A percentile compares a stretch with the other conserved stretches of the same genome.
Conservation (phyloP, 1,140 invertebrate species). For the Whitmania pigra region DNA sequence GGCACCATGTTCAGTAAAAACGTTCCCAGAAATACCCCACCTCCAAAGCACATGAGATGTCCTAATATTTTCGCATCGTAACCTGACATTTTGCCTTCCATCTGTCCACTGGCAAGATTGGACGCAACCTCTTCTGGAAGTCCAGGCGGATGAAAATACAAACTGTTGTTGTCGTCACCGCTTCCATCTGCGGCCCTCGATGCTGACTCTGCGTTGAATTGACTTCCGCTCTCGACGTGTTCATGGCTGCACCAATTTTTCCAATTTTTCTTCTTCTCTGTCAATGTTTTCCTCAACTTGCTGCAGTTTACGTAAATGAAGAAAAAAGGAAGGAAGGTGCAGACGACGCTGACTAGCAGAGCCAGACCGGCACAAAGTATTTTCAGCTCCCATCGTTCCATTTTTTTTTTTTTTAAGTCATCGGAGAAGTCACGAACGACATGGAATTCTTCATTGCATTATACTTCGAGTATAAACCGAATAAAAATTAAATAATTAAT, state of each 20-base stretch:
- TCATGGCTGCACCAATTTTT: neutral
- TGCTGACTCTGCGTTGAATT: neutral
- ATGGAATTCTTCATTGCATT: no score
- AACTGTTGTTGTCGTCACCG: neutral
- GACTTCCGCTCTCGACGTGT: neutral
- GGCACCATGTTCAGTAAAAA: slow-evolving; percentile 68
- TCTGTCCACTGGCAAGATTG: neutral
- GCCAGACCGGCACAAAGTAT: neutral
- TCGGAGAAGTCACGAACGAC: no score
- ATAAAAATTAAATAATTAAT: no score
- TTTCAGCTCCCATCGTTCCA: slow-evolving; percentile 23
- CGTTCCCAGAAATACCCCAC: slow-evolving; percentile 70
- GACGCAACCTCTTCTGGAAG: neutral
- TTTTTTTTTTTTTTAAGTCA: slow-evolving; percentile 12
- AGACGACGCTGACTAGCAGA: slow-evolving; percentile 13
- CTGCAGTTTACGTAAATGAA: neutral
- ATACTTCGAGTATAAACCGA: no score
- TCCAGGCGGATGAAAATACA: neutral
- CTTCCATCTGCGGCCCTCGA: neutral
- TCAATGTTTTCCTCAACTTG: slow-evolving; percentile 12
- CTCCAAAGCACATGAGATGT: slow-evolving; percentile 58
- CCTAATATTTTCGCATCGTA: neutral
- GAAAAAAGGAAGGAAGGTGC: slow-evolving; percentile 15
- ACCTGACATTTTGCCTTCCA: neutral
- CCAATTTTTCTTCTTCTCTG: slow-evolving; percentile 2